phyloP scores from a whole-genome alignment of 2,888 invertebrate genomes.

The Pachycephus smyrnensis region DNA sequence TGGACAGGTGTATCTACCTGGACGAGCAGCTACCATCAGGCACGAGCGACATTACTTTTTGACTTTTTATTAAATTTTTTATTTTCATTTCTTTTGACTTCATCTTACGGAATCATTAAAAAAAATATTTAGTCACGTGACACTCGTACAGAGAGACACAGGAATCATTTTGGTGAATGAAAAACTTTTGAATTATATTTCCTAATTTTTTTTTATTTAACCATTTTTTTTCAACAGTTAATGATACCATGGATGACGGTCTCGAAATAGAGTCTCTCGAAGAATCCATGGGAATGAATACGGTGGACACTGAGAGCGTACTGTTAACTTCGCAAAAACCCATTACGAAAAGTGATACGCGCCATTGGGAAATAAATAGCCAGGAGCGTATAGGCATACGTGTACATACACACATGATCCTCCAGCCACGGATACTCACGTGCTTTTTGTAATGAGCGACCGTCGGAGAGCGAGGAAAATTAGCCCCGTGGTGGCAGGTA shows the following conservation, averaged over 20 bases:
- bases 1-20: conserved; percentile 25
- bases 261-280: neutral
- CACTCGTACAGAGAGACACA: neutral
- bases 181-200: neutral
- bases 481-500: conserved; percentile 64
- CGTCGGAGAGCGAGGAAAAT: conserved; percentile 54
- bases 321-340: conserved; percentile 54
- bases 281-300: neutral
- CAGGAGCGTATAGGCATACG: conserved; percentile 39
- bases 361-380: conserved; percentile 61
- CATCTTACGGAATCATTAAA: neutral
- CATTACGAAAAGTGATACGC: conserved; percentile 62
- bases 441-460: conserved; percentile 52
- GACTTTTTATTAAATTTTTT: neutral
- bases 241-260: neutral
- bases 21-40: conserved; percentile 8
- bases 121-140: neutral
- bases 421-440: conserved; percentile 37
- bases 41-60: conserved; percentile 9
- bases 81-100: neutral
- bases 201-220: neutral
- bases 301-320: conserved; percentile 35
- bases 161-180: neutral
- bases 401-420: conserved; percentile 18
- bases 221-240: neutral